Conservation (phyloP, 2,113 vertebrate genomes). For the Rhodinocichla rosea region DNA sequence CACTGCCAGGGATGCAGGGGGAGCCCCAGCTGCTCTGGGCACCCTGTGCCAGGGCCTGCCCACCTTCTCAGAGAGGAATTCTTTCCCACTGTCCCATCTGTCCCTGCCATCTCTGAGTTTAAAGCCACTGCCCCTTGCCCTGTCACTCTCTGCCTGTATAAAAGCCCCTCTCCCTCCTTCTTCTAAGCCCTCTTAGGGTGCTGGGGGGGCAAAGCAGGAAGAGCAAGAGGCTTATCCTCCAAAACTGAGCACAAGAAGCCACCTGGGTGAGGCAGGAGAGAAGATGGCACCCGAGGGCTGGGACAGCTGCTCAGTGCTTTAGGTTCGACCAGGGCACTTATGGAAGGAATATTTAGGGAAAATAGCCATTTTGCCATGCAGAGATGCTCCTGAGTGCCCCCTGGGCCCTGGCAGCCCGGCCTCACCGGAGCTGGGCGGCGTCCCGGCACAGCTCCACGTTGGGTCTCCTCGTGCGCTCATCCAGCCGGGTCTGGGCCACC, state of each 20-base stretch:
- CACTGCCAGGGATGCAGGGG: neutral
- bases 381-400: neutral
- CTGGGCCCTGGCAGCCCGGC: rapidly evolving
- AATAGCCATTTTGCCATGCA: neutral
- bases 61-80: neutral
- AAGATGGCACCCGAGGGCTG: neutral
- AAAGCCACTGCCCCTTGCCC: too few relatives aligned
- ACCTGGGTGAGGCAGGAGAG: neutral
- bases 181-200: neutral
- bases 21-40: neutral
- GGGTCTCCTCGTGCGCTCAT: constrained; percentile 85
- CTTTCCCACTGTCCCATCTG: neutral
- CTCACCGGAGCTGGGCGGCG: constrained; percentile 81
- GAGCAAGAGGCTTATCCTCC: neutral
- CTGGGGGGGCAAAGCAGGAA: neutral
- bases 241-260: neutral
- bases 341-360: neutral
- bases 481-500: constrained; percentile 90
- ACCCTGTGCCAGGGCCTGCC: neutral
- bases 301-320: neutral
- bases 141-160: neutral
- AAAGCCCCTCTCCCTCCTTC: neutral
- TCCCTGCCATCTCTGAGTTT: neutral
- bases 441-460: constrained; percentile 90
- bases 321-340: neutral